Conservation (phyloP, 2,797 vertebrate species). For the Agapornis canus region DNA sequence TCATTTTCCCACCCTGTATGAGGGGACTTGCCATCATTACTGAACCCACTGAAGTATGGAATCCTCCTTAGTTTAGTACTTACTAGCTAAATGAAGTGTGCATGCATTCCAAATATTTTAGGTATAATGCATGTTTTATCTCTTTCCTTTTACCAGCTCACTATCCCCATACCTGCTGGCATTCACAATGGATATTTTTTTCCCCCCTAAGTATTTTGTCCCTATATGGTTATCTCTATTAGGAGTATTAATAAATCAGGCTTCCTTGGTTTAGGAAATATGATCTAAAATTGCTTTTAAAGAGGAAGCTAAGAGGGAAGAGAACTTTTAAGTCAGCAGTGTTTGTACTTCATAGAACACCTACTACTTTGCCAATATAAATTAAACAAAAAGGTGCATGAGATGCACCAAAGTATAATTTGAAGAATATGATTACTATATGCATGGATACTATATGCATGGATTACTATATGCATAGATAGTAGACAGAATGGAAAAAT, state of each 20-base stretch:
- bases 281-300: background rate
- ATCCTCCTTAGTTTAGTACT: slow-evolving; percentile 1
- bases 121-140: background rate
- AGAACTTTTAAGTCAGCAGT: background rate
- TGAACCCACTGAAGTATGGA: background rate
- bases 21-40: background rate
- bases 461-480: background rate
- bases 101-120: background rate
- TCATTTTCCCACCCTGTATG: background rate
- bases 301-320: background rate
- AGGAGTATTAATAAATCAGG: background rate
- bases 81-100: background rate
- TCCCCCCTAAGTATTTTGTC: background rate
- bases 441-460: background rate
- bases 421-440: background rate
- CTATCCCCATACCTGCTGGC: background rate
- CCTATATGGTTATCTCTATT: background rate
- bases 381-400: background rate
- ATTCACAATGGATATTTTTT: background rate
- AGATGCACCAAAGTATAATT: background rate
- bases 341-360: background rate
- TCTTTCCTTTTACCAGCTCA: background rate
- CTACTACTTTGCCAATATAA: background rate
- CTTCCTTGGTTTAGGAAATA: background rate
- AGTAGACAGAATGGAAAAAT: background rate